A percentile compares a stretch with the other conserved stretches of the same genome.
Evolutionary conservation across 1,140 invertebrate species (phyloP).

Genomic region (Lamellibrachia luymesi): DNA sequence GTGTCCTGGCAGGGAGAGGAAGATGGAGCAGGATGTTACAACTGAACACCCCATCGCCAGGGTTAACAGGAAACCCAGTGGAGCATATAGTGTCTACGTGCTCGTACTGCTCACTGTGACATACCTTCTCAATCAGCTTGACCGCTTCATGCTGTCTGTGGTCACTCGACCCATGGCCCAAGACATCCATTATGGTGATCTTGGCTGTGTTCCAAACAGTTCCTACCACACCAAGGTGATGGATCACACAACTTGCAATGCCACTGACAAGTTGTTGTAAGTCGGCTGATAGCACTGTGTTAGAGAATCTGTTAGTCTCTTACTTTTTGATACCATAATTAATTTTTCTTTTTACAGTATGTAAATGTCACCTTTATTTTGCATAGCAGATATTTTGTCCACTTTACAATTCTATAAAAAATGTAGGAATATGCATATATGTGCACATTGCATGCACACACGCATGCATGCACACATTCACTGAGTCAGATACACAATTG

Average conservation of each 20-base stretch:
- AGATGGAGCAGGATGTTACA: background rate
- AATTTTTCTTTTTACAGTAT: background rate
- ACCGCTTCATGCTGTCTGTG: slow-evolving; percentile 56
- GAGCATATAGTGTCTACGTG: slow-evolving; percentile 50
- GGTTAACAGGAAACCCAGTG: background rate
- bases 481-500: no score
- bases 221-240: background rate
- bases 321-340: background rate
- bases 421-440: no score
- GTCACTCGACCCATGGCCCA: slow-evolving; percentile 55
- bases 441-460: no score
- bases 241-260: background rate
- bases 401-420: no score
- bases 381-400: no score
- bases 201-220: slow-evolving; percentile 75
- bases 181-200: slow-evolving; percentile 80
- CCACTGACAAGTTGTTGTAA: background rate
- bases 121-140: slow-evolving; percentile 58
- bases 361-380: no score
- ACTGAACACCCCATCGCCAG: background rate
- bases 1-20: background rate
- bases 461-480: no score
- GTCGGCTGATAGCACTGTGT: background rate
- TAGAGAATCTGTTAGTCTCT: background rate
- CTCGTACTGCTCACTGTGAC: slow-evolving; percentile 51